These are phyloP conservation scores for Micrasema minimum DNA, from an alignment of 1,140 invertebrate species.

Conservation along the genomic window DNA sequence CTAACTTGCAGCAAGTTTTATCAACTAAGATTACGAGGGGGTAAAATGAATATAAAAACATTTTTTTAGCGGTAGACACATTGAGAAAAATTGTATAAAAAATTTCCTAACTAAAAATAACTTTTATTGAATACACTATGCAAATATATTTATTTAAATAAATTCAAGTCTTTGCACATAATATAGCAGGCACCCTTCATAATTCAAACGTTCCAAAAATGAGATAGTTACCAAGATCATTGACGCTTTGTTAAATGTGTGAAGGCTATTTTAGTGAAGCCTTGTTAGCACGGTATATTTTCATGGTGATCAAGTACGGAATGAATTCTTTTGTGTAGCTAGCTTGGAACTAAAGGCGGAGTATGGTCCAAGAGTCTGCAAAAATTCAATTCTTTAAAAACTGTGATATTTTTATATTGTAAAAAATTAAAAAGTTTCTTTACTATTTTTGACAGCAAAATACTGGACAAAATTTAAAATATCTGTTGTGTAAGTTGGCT, in stretches of 20 bases:
- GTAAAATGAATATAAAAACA: neutral
- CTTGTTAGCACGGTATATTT: neutral
- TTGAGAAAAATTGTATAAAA: constrained; percentile 31
- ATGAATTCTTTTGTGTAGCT: neutral
- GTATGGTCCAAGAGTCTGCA: no score
- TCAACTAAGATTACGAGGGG: constrained; percentile 9
- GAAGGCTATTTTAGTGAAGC: neutral
- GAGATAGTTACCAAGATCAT: neutral
- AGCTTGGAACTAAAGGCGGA: no score
- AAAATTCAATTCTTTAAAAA: no score
- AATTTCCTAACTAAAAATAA: constrained; percentile 36
- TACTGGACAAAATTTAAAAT: no score
- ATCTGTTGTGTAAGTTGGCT: no score
- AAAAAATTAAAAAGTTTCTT: no score
- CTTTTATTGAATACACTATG: neutral
- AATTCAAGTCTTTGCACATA: constrained; percentile 1
- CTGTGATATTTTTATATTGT: no score
- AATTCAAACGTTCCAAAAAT: neutral
- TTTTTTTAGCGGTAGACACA: constrained; percentile 2
- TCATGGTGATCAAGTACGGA: neutral
- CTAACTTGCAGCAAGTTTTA: constrained; percentile 18
- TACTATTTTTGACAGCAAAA: no score
- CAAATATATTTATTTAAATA: constrained; percentile 19
- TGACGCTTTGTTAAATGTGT: constrained; percentile 7
- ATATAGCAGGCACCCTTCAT: no score